phyloP scores from a whole-genome alignment of 2,888 invertebrate genomes.

The Hoplodrina ambigua region DNA sequence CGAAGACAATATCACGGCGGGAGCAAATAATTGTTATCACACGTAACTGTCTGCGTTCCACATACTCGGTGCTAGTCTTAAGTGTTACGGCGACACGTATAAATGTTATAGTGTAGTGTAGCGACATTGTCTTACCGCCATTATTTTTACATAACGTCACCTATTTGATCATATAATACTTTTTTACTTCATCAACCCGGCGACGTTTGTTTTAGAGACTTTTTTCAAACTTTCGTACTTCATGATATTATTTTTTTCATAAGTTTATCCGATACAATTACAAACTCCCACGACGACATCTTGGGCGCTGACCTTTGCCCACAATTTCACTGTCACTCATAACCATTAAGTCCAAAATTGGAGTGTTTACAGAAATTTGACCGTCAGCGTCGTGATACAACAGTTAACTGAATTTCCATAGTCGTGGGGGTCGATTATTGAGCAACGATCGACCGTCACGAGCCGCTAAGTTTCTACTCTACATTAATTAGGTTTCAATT shows the following conservation, averaged over 20 bases:
- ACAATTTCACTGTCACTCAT: constrained; percentile 74
- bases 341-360: constrained; percentile 76
- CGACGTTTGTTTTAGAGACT: neutral
- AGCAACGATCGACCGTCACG: constrained; percentile 73
- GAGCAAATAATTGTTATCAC: constrained; percentile 48
- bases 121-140: constrained; percentile 42
- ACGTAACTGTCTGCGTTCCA: constrained; percentile 38
- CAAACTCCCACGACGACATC: constrained; percentile 67
- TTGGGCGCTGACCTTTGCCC: constrained; percentile 68
- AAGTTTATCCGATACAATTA: constrained; percentile 42
- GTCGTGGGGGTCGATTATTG: constrained; percentile 78
- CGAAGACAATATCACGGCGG: constrained; percentile 15
- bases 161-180: constrained; percentile 23
- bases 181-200: constrained; percentile 7
- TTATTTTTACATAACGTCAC: constrained; percentile 39
- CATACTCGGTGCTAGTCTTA: constrained; percentile 27
- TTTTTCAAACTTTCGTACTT: neutral
- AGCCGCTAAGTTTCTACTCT: constrained; percentile 70
- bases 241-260: neutral
- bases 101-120: constrained; percentile 40
- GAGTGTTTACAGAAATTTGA: constrained; percentile 75
- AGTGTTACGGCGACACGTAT: constrained; percentile 40
- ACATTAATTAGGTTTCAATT: constrained; percentile 72
- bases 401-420: constrained; percentile 80
- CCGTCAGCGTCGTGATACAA: constrained; percentile 74